phyloP scores from a whole-genome alignment of 2,888 invertebrate genomes.

The Pherbina coryleti region DNA sequence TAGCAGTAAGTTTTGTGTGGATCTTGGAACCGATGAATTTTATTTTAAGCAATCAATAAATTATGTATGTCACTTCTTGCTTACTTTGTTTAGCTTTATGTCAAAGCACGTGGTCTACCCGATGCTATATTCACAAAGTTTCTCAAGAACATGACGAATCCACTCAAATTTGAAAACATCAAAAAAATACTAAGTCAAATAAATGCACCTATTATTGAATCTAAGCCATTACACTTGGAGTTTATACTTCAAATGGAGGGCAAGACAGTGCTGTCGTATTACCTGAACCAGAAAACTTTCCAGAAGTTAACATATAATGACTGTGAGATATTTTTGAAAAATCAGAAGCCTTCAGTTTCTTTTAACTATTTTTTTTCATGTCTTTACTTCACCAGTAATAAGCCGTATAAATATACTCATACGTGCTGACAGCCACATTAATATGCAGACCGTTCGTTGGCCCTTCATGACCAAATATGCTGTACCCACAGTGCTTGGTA shows the following conservation, averaged over 20 bases:
- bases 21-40: neutral
- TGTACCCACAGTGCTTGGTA: slow-evolving; percentile 74
- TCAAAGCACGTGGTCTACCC: slow-evolving; percentile 71
- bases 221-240: slow-evolving; percentile 76
- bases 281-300: slow-evolving; percentile 77
- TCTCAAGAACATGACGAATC: slow-evolving; percentile 70
- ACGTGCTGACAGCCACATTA: slow-evolving; percentile 75
- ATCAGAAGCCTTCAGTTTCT: neutral
- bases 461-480: slow-evolving; percentile 72
- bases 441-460: slow-evolving; percentile 73
- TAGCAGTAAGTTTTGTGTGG: slow-evolving; percentile 67
- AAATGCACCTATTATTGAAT: slow-evolving; percentile 68
- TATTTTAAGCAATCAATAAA: neutral
- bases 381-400: slow-evolving; percentile 68
- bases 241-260: slow-evolving; percentile 77
- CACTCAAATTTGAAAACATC: slow-evolving; percentile 72
- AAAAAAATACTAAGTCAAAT: slow-evolving; percentile 69
- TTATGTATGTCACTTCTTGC: neutral
- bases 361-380: neutral
- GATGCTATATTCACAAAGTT: slow-evolving; percentile 71
- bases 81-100: slow-evolving; percentile 71
- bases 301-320: slow-evolving; percentile 74
- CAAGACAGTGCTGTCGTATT: slow-evolving; percentile 77
- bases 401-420: slow-evolving; percentile 73
- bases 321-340: slow-evolving; percentile 71